Evolutionary conservation across 2,113 vertebrate genomes (phyloP).

Genomic region (Leucosticte australis): DNA sequence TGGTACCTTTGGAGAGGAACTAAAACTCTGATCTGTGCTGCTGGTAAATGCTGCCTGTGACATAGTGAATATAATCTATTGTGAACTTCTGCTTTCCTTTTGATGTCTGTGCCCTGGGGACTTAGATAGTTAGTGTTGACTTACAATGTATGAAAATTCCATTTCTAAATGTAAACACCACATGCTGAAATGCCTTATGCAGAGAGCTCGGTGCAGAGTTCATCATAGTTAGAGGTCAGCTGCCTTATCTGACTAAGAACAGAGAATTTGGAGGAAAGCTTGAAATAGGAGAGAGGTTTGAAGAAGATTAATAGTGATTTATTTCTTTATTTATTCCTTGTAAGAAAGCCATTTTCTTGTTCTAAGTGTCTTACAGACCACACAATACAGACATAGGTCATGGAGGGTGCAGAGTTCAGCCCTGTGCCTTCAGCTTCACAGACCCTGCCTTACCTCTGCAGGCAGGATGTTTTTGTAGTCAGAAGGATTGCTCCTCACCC

Average conservation of each 20-base stretch:
- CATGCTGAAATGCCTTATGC: neutral
- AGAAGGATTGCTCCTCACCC: neutral
- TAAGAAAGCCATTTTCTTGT: neutral
- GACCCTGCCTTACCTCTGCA: neutral
- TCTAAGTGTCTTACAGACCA: neutral
- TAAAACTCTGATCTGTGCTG: neutral
- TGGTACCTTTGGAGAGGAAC: neutral
- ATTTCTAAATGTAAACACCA: neutral
- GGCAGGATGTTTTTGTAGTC: accelerated
- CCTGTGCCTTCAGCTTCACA: neutral
- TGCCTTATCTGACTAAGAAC: neutral
- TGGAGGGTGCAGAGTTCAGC: neutral
- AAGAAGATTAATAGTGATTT: neutral
- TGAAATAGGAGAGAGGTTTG: neutral
- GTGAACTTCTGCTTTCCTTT: neutral
- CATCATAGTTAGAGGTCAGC: neutral
- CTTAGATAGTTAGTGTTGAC: neutral
- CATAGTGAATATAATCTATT: neutral
- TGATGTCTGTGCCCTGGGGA: neutral
- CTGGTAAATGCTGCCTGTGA: neutral
- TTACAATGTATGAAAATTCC: neutral
- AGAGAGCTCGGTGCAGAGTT: neutral
- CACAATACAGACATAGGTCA: accelerated
- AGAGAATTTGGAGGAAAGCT: neutral
- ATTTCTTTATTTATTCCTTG: neutral